Evolutionary conservation across 2,888 invertebrate genomes (phyloP), one percentile per base, ranked within the genome.

Genomic region (Eupithecia exiguata): DNA sequence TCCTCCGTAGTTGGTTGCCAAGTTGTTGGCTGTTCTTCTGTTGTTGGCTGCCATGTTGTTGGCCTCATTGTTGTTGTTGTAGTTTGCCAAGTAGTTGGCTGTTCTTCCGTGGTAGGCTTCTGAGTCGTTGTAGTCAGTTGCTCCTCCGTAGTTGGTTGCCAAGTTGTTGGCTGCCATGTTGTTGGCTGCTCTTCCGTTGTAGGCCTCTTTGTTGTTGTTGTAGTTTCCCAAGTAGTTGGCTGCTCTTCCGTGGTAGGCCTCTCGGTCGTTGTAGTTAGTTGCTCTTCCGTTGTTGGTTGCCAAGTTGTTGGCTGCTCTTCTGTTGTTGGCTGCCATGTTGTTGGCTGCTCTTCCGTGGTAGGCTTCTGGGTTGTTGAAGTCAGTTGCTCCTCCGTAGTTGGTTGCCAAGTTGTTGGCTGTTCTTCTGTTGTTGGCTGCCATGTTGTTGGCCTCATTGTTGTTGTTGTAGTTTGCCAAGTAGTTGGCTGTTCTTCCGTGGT

Each of bases 131-230:
- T 53, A 12, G 75, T 72, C 5, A 70, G 36, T 10, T 62, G 62
- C 10, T 63, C 38, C n/a, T 43, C 69, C 35, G 74, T 68, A 1
- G 25, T 58, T 35, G 71, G 30, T 63, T 53, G 49, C n/a, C 68
- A 74, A 12, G 78, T 77, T 43, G 72, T 72, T 6, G 70, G 35
- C 66, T 46, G 43, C n/a, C 68, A 74, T 9, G 78, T 77, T 49
- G 72, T 74, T 6, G 69, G 53, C 5, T 14, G 18, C 10, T 70
- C 46, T n/a, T 40, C 46, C 3, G 73, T 73, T 6, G 69, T 69
- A 21, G 71, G 30, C 12, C n/a, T 68, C 14, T 49, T 12, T 4
- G 68, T 68, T 0, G 68, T 35, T 35, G 61, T 58, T 0, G 75
- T 66, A 0, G 70, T n/a, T 10, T 65, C 3, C 35, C 10, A 18